Evolutionary conservation across 2,888 invertebrate species (phyloP), one percentile per base, ranked within the genome.

Genomic region (Pegoplata infirma): DNA sequence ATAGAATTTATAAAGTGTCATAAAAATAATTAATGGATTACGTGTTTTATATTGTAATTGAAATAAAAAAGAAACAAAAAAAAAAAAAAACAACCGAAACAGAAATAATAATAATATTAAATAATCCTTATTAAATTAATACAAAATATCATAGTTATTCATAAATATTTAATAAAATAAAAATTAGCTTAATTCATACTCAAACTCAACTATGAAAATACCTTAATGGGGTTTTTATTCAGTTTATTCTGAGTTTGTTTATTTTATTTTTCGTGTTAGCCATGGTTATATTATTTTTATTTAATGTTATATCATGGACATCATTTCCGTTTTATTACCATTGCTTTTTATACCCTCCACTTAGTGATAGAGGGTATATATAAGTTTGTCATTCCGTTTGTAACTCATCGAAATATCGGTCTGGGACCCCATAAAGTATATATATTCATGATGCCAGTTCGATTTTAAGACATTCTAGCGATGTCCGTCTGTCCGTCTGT

Each of bases 21-120:
- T 75, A 51, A 69, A 75, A 68, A 75, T 69, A 75, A 75, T 75
- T 75, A 75, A 69, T 69, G 75, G 75, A 75, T 69, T 75, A 75
- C 75, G 63, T 75, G 75, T 63, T 49, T 40, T 58, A 63, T 69
- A 49, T 56, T 68, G 40, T 63, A 75, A 75, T 69, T 75, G 75
- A 69, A 68, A 68, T 44, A 49, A 6, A 66, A 44, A 28, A 10
- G 7, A 40, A 8, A 56, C n/a, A n/a, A 5, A 5, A 19, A 19
- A 10, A 40, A 23, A 23, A 10, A 49, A 49, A 49, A 5, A 10
- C 17, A 21, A 49, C 19, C 8, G 17, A 17, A 47, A 21, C 21
- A 12, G 10, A 12, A 49, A 46, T 8, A 61, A 17, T 28, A 46
- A 59, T 46, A 47, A 16, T 12, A 40, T 40, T 25, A 55, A 53